Percentiles rank a stretch among this genome's conserved stretches.
These are phyloP conservation scores for Idaea biselata DNA, from an alignment of 2,888 invertebrate genomes.

Conservation along the genomic window DNA sequence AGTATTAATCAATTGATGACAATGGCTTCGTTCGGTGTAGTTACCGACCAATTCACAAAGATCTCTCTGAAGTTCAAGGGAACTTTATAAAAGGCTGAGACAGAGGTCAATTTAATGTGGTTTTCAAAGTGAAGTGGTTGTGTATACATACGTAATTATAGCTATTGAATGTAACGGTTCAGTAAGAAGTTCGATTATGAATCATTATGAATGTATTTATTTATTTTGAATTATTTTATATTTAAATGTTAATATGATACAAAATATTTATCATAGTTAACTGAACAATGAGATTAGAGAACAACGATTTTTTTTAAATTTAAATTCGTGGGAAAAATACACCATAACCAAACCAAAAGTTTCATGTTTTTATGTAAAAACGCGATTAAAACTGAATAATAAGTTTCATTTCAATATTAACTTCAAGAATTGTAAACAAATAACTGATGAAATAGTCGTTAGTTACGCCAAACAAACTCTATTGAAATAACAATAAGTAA, in stretches of 20 bases:
- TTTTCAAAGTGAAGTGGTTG: not conserved
- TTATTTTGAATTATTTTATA: not conserved
- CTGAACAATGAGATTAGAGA: not conserved
- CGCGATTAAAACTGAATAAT: too few relatives aligned
- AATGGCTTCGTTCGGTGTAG: conserved; percentile 63
- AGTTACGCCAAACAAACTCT: not conserved
- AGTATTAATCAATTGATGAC: conserved; percentile 73
- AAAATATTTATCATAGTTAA: too few relatives aligned
- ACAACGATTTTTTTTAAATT: too few relatives aligned
- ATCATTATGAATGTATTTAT: not conserved
- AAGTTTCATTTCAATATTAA: too few relatives aligned
- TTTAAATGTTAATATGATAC: not conserved
- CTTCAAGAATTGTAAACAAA: not conserved
- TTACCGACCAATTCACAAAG: conserved; percentile 42
- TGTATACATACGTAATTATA: conserved; percentile 6
- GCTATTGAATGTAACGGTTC: conserved; percentile 5
- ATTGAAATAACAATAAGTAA: not conserved
- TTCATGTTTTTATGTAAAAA: too few relatives aligned
- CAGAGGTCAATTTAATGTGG: conserved; percentile 1
- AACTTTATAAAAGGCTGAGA: not conserved
- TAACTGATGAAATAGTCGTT: not conserved
- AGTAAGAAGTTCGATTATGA: not conserved
- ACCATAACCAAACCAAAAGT: not conserved
- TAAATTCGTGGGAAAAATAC: not conserved
- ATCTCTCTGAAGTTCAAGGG: conserved; percentile 28